A percentile compares a stretch with the other conserved stretches of the same genome.
Evolutionary conservation across 2,888 invertebrate genomes (phyloP).

Genomic region (Eupithecia vulgata): DNA sequence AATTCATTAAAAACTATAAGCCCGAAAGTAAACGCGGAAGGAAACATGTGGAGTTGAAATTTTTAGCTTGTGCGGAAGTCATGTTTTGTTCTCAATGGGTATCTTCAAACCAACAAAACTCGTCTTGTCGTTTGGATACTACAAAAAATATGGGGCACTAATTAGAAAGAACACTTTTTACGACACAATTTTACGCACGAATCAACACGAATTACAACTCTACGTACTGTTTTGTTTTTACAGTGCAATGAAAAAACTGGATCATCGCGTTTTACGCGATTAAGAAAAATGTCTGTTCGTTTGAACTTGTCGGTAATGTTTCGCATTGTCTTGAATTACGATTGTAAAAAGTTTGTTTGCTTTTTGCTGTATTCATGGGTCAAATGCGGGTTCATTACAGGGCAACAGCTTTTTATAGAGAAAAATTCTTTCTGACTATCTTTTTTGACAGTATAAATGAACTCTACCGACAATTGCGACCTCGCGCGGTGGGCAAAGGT

Average conservation of each 20-base stretch:
- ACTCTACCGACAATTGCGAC: background rate
- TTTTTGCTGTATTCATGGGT: constrained; percentile 22
- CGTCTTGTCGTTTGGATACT: background rate
- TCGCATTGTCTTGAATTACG: constrained; percentile 19
- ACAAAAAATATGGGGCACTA: constrained; percentile 60
- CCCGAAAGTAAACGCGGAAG: background rate
- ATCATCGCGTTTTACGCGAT: constrained; percentile 32
- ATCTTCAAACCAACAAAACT: background rate
- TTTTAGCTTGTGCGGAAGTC: background rate
- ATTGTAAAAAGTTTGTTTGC: constrained; percentile 24
- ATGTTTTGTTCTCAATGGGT: background rate
- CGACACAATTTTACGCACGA: constrained; percentile 74
- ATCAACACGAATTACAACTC: constrained; percentile 65
- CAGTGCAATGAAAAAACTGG: constrained; percentile 36
- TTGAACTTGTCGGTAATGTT: constrained; percentile 25
- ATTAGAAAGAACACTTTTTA: constrained; percentile 66
- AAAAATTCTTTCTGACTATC: background rate
- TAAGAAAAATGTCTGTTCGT: constrained; percentile 31
- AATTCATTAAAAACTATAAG: background rate
- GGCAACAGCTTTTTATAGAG: constrained; percentile 9
- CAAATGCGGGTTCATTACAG: constrained; percentile 27
- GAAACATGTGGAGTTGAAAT: no score
- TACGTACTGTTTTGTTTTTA: constrained; percentile 41
- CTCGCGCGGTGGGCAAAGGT: no score
- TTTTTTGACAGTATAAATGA: background rate